phyloP scores from a whole-genome alignment of 2,888 invertebrate species.

The Carcina quercana region DNA sequence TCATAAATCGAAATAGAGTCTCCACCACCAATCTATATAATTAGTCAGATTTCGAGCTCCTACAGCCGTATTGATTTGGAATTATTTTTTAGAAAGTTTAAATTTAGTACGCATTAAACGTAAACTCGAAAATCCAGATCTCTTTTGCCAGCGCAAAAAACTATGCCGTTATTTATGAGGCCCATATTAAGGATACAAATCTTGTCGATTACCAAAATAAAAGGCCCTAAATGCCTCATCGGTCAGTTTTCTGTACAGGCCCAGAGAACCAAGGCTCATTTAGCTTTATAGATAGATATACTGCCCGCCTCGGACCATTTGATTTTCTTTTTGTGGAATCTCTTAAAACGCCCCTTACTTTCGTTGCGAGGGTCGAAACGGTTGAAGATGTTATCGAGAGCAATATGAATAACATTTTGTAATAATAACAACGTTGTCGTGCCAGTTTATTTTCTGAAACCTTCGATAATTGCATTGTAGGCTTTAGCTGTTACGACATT shows the following conservation, averaged over 20 bases:
- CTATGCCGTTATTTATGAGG: conserved; percentile 4
- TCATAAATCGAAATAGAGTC: no score
- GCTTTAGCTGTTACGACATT: no score
- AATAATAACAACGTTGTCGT: conserved; percentile 41
- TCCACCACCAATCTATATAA: no score
- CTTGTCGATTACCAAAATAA: conserved; percentile 11
- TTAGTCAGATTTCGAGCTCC: no score
- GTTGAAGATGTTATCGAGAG: conserved; percentile 48
- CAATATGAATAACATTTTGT: conserved; percentile 45
- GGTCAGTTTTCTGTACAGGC: conserved; percentile 2
- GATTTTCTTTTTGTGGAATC: conserved; percentile 40
- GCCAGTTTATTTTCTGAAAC: conserved; percentile 38
- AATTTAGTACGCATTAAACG: no score
- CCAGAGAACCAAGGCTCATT: conserved; percentile 12
- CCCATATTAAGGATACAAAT: conserved; percentile 10
- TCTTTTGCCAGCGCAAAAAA: conserved; percentile 1
- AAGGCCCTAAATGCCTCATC: conserved; percentile 7
- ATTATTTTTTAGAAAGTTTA: no score
- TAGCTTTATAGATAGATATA: conserved; percentile 10
- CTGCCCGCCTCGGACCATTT: conserved; percentile 27
- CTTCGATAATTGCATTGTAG: conserved; percentile 43
- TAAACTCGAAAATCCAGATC: no score
- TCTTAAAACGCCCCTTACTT: conserved; percentile 43
- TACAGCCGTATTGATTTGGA: no score
- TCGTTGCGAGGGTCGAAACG: conserved; percentile 37